Evolutionary conservation across 2,797 vertebrate species (phyloP).

Genomic region (Acrossocheilus wenchowensis): DNA sequence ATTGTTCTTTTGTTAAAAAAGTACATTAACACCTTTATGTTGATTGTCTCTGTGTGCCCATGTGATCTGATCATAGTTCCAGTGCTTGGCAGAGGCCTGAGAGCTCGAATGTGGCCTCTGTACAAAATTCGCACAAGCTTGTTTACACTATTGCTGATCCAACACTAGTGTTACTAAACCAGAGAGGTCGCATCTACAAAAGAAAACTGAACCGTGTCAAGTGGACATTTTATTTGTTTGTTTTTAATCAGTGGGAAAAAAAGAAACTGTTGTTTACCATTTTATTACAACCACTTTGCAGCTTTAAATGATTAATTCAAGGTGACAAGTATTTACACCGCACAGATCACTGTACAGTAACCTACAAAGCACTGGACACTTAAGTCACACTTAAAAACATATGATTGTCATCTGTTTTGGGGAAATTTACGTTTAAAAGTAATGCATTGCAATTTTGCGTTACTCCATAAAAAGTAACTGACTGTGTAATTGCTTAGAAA

Average conservation of each 20-base stretch:
- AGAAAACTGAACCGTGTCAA: conserved; percentile 17
- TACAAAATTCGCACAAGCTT: conserved; percentile 2
- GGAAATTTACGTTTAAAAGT: background rate
- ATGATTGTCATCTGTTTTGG: background rate
- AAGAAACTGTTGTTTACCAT: background rate
- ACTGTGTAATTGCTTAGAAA: background rate
- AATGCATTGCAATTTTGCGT: background rate
- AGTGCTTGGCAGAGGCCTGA: conserved; percentile 33
- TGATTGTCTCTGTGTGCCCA: conserved; percentile 9
- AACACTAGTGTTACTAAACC: conserved; percentile 14
- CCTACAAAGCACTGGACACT: background rate
- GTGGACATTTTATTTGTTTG: conserved; percentile 24
- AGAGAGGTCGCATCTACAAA: background rate
- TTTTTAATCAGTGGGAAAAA: conserved; percentile 2
- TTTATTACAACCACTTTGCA: background rate
- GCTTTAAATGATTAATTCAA: conserved; percentile 6
- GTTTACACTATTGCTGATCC: conserved; percentile 40
- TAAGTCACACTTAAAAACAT: background rate
- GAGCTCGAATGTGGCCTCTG: conserved; percentile 29
- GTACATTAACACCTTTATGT: conserved; percentile 47
- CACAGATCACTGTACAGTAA: background rate
- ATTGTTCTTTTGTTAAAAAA: conserved; percentile 48
- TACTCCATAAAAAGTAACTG: background rate
- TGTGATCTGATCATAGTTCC: conserved; percentile 8
- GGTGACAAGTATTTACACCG: background rate